These are phyloP conservation scores for Orycteropus afer DNA, from an alignment of 2,113 vertebrate species.

Conservation along the genomic window DNA sequence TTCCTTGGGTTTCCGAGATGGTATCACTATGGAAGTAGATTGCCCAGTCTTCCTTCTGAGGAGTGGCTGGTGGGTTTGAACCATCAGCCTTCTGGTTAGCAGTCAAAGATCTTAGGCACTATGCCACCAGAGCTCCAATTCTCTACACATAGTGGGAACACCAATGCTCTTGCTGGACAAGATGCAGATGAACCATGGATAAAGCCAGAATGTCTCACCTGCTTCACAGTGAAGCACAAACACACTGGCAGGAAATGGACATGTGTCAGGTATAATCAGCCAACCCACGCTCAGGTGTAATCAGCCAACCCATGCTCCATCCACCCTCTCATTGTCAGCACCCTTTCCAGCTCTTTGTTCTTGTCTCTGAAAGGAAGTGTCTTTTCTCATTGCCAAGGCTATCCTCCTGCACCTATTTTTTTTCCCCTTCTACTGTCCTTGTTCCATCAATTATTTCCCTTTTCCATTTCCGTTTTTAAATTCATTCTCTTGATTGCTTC, in stretches of 20 bases:
- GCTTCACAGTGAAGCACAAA: not conserved
- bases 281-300: too few species aligned
- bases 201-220: not conserved
- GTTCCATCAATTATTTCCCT: too few species aligned
- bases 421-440: too few species aligned
- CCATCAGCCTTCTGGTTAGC: too few species aligned
- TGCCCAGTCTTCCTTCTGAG: too few species aligned
- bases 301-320: accelerated
- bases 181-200: not conserved
- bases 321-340: accelerated
- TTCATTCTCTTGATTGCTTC: not conserved
- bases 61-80: too few species aligned
- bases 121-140: too few species aligned
- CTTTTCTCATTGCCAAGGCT: not conserved
- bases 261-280: accelerated
- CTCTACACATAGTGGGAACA: not conserved
- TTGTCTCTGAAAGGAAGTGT: not conserved
- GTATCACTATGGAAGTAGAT: too few species aligned
- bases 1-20: too few species aligned
- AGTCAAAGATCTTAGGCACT: too few species aligned
- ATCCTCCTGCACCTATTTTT: not conserved
- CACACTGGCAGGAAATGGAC: accelerated
- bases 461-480: not conserved
- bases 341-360: not conserved
- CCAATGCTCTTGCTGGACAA: conserved; percentile 7